Conservation (phyloP, 92 coral and sea anemone species). For the Zoanthus sansibaricus region DNA sequence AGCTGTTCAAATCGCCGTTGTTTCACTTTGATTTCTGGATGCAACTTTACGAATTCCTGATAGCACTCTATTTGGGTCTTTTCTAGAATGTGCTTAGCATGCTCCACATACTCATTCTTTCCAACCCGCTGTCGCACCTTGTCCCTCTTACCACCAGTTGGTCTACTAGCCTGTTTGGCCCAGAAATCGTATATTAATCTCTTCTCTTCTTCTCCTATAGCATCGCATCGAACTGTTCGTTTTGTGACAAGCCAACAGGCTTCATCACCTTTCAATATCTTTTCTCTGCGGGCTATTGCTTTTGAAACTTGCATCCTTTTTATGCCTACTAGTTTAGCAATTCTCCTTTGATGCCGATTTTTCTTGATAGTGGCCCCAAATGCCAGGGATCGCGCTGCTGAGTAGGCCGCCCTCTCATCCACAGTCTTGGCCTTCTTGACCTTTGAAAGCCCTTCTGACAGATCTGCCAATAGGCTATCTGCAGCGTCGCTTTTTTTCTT, state of each 20-base stretch:
- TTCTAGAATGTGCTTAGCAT: constrained; percentile 3
- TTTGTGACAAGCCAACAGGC: constrained; percentile 5
- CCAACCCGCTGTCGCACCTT: constrained; percentile 36
- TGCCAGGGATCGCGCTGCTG: constrained; percentile 33
- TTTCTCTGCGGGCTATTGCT: not conserved
- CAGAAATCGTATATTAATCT: constrained; percentile 25
- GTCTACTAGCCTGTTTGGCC: constrained; percentile 37
- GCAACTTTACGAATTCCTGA: no score
- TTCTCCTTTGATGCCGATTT: constrained; percentile 11
- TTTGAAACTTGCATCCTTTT: constrained; percentile 38
- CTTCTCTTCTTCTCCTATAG: constrained; percentile 21
- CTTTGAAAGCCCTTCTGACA: constrained; percentile 12
- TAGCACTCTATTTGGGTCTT: constrained; percentile 51
- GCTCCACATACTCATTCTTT: constrained; percentile 49
- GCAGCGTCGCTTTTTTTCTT: not conserved
- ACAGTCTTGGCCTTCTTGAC: not conserved
- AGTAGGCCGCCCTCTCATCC: constrained; percentile 32
- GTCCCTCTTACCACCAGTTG: constrained; percentile 45
- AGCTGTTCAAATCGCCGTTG: no score
- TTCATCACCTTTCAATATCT: constrained; percentile 6
- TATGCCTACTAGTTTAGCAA: constrained; percentile 32
- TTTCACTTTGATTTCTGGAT: no score
- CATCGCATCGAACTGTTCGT: constrained; percentile 38
- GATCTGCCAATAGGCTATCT: constrained; percentile 3
- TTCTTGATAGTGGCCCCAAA: constrained; percentile 36